A percentile compares a stretch with the other conserved stretches of the same genome.
Conservation (phyloP, 1,140 invertebrate genomes). For the Cydia splendana region DNA sequence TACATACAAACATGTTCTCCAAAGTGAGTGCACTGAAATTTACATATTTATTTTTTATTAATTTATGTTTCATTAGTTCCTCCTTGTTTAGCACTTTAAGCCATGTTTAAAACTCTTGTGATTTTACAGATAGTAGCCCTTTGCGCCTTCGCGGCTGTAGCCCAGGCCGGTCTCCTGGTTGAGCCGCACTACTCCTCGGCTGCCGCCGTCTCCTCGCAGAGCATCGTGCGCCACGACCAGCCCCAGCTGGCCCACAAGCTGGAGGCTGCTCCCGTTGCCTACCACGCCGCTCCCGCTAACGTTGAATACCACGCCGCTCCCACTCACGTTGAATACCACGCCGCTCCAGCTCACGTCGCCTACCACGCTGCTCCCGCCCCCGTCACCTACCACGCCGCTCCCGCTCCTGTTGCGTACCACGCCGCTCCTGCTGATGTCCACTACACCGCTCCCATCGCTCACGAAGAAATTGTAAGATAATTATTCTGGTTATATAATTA, state of each 20-base stretch:
- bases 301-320: slow-evolving; percentile 32
- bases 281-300: slow-evolving; percentile 34
- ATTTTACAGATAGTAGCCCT: slow-evolving; percentile 56
- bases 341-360: too few relatives aligned
- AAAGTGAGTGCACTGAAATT: slow-evolving; percentile 30
- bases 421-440: slow-evolving; percentile 32
- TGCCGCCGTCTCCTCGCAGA: slow-evolving; percentile 63
- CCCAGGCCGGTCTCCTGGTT: slow-evolving; percentile 58
- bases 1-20: slow-evolving; percentile 38
- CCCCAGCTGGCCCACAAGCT: slow-evolving; percentile 30
- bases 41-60: not conserved
- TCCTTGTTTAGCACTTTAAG: slow-evolving; percentile 12
- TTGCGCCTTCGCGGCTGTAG: slow-evolving; percentile 58
- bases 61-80: not conserved
- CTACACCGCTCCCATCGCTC: slow-evolving; percentile 35
- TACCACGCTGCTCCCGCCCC: slow-evolving; percentile 31
- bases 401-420: slow-evolving; percentile 36
- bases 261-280: slow-evolving; percentile 34
- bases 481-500: not conserved
- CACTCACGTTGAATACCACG: slow-evolving; percentile 34
- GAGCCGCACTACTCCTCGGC: slow-evolving; percentile 53
- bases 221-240: slow-evolving; percentile 65
- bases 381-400: slow-evolving; percentile 27
- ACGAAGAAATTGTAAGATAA: slow-evolving; percentile 35
- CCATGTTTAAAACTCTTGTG: not conserved